These are phyloP conservation scores for Willowsia nigromaculata DNA, from an alignment of 2,888 invertebrate species.

Conservation along the genomic window DNA sequence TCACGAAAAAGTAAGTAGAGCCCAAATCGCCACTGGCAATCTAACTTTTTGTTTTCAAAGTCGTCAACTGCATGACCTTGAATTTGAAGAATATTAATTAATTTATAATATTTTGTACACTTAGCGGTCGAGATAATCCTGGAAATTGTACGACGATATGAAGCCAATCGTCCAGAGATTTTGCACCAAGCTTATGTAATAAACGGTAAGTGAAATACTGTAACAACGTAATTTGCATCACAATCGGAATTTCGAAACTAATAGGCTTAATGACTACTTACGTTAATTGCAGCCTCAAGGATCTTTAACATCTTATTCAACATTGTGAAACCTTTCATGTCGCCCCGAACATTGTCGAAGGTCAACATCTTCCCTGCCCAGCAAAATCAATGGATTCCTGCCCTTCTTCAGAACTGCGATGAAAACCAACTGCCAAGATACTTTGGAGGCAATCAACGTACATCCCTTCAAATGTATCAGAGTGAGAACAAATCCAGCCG, in stretches of 20 bases:
- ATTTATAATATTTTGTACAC: not conserved
- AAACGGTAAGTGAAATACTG: slow-evolving; percentile 67
- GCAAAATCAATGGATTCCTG: slow-evolving; percentile 66
- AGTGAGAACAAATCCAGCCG: not conserved
- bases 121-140: slow-evolving; percentile 59
- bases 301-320: slow-evolving; percentile 73
- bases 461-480: not conserved
- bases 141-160: slow-evolving; percentile 55
- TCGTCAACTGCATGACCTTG: not conserved
- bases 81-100: too few relatives aligned
- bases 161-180: slow-evolving; percentile 65
- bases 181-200: slow-evolving; percentile 49
- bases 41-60: too few relatives aligned
- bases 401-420: slow-evolving; percentile 45
- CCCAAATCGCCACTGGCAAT: too few relatives aligned
- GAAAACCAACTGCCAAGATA: slow-evolving; percentile 67
- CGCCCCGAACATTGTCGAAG: slow-evolving; percentile 70
- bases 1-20: slow-evolving; percentile 69
- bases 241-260: too few relatives aligned
- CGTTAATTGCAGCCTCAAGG: slow-evolving; percentile 65
- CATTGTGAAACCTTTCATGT: slow-evolving; percentile 72
- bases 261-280: too few relatives aligned
- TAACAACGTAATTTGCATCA: too few relatives aligned
- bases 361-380: slow-evolving; percentile 56
- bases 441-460: slow-evolving; percentile 66